Evolutionary conservation across 2,797 vertebrate species (phyloP), one percentile per base, ranked within the genome.

Genomic region (Hafferia zeledoni): DNA sequence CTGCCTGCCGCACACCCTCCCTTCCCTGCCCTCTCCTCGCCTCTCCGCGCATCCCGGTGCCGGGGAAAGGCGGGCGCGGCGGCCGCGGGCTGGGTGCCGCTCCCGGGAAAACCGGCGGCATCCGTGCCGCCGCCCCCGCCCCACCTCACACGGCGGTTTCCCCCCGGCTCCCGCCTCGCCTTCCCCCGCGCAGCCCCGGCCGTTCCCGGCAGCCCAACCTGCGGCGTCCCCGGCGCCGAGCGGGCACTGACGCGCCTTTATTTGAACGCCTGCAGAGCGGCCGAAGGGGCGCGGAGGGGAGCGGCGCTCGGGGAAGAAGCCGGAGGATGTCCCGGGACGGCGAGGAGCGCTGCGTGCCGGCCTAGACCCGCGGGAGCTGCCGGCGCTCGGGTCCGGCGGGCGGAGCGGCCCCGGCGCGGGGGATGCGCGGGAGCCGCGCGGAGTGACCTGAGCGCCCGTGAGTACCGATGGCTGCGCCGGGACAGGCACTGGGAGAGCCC

Each of bases 291-390:
- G 41, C 47, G 57, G 33, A 59, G 67, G 65, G 71, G 13, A 56
- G 46, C 74, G 46, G 64, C 33, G 30, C 9, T 31, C 5, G 9
- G 60, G 52, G 37, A 46, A 4, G 5, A 22, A n/a, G 56, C 13
- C 30, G 49, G 10, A 89, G 63, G 75, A 94, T 95, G 95, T 67
- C 83, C 85, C 63, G 83, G 89, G 57, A 90, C 91, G 49, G 57
- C 8, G 93, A 87, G 75, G 85, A 74, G 27, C 83, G 88, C 35
- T 2, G 61, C 49, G 44, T 49, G 41, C 43, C 91, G 44, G 91
- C 93, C 86, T 95, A 94, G 85, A 82, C 17, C 52, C 5, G 88
- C 75, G 70, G 70, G 75, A 84, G 83, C 39, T 78, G 74, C 65
- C 74, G 81, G 53, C 76, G 46, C 65, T 56, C 31, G 31, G 64